Evolutionary conservation across 2,888 invertebrate species (phyloP), one percentile per base, ranked within the genome.

Genomic region (Conops quadrifasciatus): DNA sequence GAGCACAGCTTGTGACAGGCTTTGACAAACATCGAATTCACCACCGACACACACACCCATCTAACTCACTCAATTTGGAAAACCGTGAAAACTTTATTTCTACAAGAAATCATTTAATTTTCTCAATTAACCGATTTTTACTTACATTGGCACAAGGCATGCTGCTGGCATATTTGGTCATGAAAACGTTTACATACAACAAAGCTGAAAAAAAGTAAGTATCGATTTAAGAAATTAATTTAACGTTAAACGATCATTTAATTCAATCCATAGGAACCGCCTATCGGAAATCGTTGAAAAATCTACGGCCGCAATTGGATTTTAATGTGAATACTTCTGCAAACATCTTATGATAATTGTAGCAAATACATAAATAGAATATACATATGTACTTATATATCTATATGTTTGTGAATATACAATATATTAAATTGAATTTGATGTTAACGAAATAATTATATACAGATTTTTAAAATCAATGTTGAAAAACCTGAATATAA

Each of bases 121-220:
- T n/a, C 30, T 13, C 24, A 11, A 43, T 53, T 9, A 75, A 74
- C 19, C 73, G 73, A 7, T 67, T 66, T 58, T 73, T 72, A 15
- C 43, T 78, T 19, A 28, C 72, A n/a, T 24, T 77, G 1, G 73
- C 74, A 7, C 79, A 79, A 66, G 75, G 72, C 11, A 63, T 68
- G 19, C 47, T 80, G 2, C 64, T 79, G n/a, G 76, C 76, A 2
- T 69, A 75, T 51, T 67, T 77, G 19, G 36, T 75, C 16, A 63
- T 77, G 28, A 78, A 76, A 72, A 74, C 77, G 7, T 51, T 79
- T 0, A 73, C 65, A 63, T 72, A 72, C 4, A 74, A 76, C n/a
- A 71, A 69, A 5, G 26, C 59, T 13, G 71, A 77, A 16, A 67
- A 75, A 3, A 71, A 77, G 79, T 79, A 74, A 70, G 77, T 71